These are phyloP conservation scores for Campylorhamphus procurvoides DNA, from an alignment of 2,113 vertebrate genomes.

Conservation along the genomic window DNA sequence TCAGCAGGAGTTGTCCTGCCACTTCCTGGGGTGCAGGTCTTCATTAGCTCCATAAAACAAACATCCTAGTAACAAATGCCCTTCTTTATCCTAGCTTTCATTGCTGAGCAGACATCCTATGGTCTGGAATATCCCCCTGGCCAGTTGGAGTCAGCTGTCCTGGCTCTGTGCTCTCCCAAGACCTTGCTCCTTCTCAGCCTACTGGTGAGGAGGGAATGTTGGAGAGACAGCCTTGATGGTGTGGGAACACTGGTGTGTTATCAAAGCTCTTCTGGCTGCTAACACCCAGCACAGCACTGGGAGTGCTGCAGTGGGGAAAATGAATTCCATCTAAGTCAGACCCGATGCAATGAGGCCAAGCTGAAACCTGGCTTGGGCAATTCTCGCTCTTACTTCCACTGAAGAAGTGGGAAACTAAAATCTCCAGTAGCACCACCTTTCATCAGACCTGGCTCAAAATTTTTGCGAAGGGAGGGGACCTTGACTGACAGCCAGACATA, in stretches of 20 bases:
- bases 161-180: neutral
- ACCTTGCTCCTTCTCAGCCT: neutral
- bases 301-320: neutral
- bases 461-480: neutral
- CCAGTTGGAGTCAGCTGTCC: neutral
- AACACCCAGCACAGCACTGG: neutral
- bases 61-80: neutral
- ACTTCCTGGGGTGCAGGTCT: neutral
- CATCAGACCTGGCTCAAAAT: neutral
- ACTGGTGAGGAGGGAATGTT: accelerated
- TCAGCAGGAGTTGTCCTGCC: neutral
- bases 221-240: neutral
- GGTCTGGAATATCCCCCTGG: neutral
- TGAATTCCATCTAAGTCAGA: neutral
- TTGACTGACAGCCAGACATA: neutral
- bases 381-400: neutral
- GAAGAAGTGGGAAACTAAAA: neutral
- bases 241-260: neutral
- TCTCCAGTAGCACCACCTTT: accelerated
- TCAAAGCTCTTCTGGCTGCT: too few species aligned
- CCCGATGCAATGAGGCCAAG: neutral
- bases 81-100: neutral
- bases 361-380: neutral
- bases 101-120: neutral
- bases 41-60: neutral